phyloP scores from a whole-genome alignment of 2,888 invertebrate genomes.

The Bursaphelenchus okinawaensis region DNA sequence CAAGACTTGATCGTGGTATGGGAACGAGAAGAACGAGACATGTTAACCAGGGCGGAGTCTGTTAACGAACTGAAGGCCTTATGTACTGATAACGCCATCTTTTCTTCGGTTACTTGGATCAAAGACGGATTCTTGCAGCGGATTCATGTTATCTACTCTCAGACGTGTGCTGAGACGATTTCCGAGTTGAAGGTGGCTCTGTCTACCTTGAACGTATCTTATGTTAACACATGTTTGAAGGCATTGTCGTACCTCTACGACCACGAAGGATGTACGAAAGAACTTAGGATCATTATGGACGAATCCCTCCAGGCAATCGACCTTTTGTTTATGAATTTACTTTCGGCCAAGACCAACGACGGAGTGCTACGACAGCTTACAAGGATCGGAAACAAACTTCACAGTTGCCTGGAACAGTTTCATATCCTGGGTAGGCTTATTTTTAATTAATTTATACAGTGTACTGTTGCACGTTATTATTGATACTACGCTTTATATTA shows the following conservation, averaged over 20 bases:
- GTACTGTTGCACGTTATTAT: too few species aligned
- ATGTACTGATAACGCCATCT: conserved; percentile 25
- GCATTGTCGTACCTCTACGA: conserved; percentile 36
- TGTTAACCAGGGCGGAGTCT: conserved; percentile 29
- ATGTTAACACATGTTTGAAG: conserved; percentile 35
- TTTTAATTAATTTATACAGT: too few species aligned
- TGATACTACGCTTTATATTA: background rate
- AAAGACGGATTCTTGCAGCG: conserved; percentile 21
- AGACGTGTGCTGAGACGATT: conserved; percentile 14
- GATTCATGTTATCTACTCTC: conserved; percentile 11
- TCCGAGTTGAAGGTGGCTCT: conserved; percentile 45
- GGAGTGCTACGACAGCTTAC: conserved; percentile 17
- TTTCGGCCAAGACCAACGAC: conserved; percentile 14
- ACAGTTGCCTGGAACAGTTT: conserved; percentile 36
- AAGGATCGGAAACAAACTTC: conserved; percentile 29
- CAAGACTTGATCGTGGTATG: conserved; percentile 28
- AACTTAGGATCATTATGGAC: conserved; percentile 27
- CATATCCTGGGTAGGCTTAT: conserved; percentile 30
- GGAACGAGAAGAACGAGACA: conserved; percentile 19
- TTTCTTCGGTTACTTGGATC: conserved; percentile 17
- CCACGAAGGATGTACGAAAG: conserved; percentile 25
- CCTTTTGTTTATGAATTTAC: conserved; percentile 27
- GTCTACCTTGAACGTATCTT: conserved; percentile 40
- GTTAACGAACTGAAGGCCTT: conserved; percentile 28
- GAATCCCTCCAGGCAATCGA: conserved; percentile 29